Evolutionary conservation across 1,140 invertebrate genomes (phyloP).

Genomic region (Steinernema feltiae): DNA sequence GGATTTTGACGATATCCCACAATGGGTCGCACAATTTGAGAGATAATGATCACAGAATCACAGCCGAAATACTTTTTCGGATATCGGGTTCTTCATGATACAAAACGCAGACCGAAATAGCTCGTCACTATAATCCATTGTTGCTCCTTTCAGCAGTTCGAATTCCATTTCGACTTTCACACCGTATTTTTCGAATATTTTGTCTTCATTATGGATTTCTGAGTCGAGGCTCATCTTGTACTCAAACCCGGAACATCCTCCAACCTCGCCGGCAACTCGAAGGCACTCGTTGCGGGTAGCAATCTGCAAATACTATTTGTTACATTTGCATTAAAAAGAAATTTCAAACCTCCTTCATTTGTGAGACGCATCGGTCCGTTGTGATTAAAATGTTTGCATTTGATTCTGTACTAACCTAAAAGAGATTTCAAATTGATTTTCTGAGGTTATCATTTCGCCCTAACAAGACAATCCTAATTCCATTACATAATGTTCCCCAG

Average conservation of each 20-base stretch:
- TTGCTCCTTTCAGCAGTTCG: not conserved
- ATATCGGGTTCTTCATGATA: not conserved
- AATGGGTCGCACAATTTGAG: too few relatives aligned
- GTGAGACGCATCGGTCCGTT: not conserved
- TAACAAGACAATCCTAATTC: too few relatives aligned
- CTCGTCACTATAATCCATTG: not conserved
- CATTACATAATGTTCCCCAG: too few relatives aligned
- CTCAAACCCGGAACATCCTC: constrained; percentile 1
- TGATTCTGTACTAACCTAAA: not conserved
- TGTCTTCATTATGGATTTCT: not conserved
- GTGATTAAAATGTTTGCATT: not conserved
- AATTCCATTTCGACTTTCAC: not conserved
- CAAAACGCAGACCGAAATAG: not conserved
- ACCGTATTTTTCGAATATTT: not conserved
- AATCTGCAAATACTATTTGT: too few relatives aligned
- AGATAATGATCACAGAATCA: too few relatives aligned
- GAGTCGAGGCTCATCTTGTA: constrained; percentile 11
- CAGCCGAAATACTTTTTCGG: not conserved
- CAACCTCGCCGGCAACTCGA: not conserved
- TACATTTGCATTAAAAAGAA: not conserved
- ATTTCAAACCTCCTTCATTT: not conserved
- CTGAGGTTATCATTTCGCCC: too few relatives aligned
- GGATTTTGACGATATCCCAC: too few relatives aligned
- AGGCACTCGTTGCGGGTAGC: not conserved
- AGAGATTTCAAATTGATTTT: not conserved